A percentile compares a stretch with the other conserved stretches of the same genome.
These are phyloP conservation scores for Zapus hudsonius DNA, from an alignment of 2,113 vertebrate species.

Conservation along the genomic window DNA sequence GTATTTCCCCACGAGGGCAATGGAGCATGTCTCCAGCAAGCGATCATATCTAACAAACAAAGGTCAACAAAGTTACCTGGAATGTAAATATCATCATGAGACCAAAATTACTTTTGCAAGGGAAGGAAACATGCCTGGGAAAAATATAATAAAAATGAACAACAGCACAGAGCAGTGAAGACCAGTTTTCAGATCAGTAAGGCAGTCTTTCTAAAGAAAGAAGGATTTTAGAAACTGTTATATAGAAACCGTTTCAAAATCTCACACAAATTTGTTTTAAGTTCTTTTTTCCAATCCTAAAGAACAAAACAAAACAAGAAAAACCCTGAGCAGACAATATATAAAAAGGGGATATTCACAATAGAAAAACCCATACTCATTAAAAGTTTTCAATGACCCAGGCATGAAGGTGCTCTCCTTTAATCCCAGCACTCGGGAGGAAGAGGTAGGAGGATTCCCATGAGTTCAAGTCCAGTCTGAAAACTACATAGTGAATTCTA, in stretches of 20 bases:
- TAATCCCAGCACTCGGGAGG: too few species aligned
- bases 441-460: too few species aligned
- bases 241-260: not conserved
- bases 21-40: conserved; percentile 93
- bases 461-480: too few species aligned
- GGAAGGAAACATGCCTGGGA: not conserved
- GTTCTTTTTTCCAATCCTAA: not conserved
- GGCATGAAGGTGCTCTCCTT: too few species aligned
- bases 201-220: conserved; percentile 15
- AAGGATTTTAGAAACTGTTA: not conserved
- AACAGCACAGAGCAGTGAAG: not conserved
- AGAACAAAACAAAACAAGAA: not conserved
- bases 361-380: not conserved
- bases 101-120: conserved; percentile 23
- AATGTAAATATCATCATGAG: not conserved
- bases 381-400: not conserved
- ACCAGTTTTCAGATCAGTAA: conserved; percentile 21
- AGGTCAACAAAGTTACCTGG: conserved; percentile 41
- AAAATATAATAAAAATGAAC: not conserved
- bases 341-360: not conserved
- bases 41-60: conserved; percentile 90
- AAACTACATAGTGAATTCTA: too few species aligned
- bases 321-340: not conserved
- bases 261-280: not conserved
- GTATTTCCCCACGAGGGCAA: conserved; percentile 97